Evolutionary conservation across 2,113 vertebrate species (phyloP).

Genomic region (Cavia aperea): DNA sequence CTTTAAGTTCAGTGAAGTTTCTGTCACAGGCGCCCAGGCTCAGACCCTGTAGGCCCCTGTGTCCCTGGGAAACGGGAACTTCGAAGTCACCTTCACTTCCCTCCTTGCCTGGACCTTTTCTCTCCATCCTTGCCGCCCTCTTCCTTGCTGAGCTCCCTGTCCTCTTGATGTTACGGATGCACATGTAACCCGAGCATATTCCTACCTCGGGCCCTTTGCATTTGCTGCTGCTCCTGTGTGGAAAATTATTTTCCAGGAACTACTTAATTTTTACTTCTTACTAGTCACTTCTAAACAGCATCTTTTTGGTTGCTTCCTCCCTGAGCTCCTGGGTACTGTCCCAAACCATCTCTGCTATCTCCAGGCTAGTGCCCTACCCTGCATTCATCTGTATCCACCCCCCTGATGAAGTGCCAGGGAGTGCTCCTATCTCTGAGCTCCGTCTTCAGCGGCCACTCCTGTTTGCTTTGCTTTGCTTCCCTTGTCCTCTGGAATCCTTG

Average conservation of each 20-base stretch:
- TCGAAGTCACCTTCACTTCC: background rate
- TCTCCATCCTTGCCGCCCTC: background rate
- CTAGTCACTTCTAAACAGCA: background rate
- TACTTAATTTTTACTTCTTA: background rate
- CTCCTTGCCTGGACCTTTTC: too few relatives aligned
- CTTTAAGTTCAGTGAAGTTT: background rate
- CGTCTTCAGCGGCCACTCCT: background rate
- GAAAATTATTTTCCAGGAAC: background rate
- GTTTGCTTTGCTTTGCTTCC: background rate
- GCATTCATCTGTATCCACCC: background rate
- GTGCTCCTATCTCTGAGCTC: background rate
- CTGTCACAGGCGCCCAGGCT: background rate
- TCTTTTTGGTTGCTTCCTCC: background rate
- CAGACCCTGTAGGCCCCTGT: background rate
- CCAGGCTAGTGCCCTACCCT: background rate
- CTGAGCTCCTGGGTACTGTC: background rate
- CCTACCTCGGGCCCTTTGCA: background rate
- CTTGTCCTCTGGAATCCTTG: background rate
- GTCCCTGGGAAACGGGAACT: background rate
- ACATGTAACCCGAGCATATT: background rate
- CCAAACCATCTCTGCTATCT: background rate
- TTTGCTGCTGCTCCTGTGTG: background rate
- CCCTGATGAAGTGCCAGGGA: background rate
- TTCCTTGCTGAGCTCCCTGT: background rate
- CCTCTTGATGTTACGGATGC: background rate